phyloP scores from a whole-genome alignment of 2,888 invertebrate species.

The Lottia gigantea region DNA sequence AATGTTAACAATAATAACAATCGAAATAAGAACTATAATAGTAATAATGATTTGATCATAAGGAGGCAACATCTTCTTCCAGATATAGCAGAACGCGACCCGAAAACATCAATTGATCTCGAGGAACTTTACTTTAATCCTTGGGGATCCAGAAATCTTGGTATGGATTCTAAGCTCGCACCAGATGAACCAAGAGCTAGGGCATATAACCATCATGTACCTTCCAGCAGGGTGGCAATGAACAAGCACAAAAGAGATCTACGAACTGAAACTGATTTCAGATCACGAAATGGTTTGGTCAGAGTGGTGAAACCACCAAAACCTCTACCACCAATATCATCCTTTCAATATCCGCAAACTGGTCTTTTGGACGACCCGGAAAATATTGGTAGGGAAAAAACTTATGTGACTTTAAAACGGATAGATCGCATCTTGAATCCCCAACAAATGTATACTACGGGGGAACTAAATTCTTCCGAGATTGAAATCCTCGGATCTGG shows the following conservation, averaged over 20 bases:
- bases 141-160: slow-evolving; percentile 17
- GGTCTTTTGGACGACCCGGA: slow-evolving; percentile 11
- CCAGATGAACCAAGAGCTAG: neutral
- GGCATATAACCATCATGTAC: neutral
- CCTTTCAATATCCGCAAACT: neutral
- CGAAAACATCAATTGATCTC: neutral
- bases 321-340: slow-evolving; percentile 1
- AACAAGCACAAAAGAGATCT: slow-evolving; percentile 1
- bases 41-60: neutral
- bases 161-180: slow-evolving; percentile 1
- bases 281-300: slow-evolving; percentile 17
- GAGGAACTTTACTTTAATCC: slow-evolving; percentile 9
- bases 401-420: slow-evolving; percentile 26
- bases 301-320: slow-evolving; percentile 12
- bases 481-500: slow-evolving; percentile 1
- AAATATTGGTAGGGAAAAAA: slow-evolving; percentile 22
- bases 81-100: neutral
- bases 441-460: slow-evolving; percentile 15
- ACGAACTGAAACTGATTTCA: slow-evolving; percentile 16
- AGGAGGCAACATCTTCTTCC: neutral
- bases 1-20: neutral
- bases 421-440: slow-evolving; percentile 29
- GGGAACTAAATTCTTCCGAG: slow-evolving; percentile 24
- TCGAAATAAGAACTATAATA: neutral
- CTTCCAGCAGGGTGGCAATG: slow-evolving; percentile 11